These are phyloP conservation scores for Cryptomyrus ogoouensis DNA, from an alignment of 2,113 vertebrate genomes.

Conservation along the genomic window DNA sequence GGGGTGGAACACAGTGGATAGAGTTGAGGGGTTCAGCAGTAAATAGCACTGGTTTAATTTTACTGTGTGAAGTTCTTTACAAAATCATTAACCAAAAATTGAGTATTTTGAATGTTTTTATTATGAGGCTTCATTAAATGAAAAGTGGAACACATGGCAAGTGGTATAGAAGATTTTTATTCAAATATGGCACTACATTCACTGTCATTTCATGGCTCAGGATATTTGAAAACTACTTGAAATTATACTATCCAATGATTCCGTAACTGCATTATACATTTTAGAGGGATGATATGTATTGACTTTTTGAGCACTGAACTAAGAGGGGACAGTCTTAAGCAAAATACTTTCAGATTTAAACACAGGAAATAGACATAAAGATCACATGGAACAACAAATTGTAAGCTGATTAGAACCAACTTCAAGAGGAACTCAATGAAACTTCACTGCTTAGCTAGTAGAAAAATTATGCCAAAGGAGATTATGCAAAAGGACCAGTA, in stretches of 20 bases:
- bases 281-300: neutral
- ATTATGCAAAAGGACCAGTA: neutral
- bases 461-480: neutral
- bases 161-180: neutral
- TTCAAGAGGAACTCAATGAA: neutral
- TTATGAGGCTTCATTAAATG: neutral
- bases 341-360: constrained; percentile 5
- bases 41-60: neutral
- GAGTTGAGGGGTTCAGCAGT: neutral
- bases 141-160: neutral
- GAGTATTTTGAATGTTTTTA: neutral
- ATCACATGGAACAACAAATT: neutral
- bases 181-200: neutral
- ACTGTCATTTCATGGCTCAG: neutral
- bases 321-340: neutral
- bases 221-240: neutral
- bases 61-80: neutral
- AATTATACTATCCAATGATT: neutral
- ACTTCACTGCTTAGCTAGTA: neutral
- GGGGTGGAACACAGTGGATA: neutral
- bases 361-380: neutral
- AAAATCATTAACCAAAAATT: neutral
- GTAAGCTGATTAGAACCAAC: constrained; percentile 1
- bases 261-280: neutral
- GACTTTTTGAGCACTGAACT: constrained; percentile 3